Conservation (phyloP, 2,888 invertebrate species). For the Acrocera orbiculus region DNA sequence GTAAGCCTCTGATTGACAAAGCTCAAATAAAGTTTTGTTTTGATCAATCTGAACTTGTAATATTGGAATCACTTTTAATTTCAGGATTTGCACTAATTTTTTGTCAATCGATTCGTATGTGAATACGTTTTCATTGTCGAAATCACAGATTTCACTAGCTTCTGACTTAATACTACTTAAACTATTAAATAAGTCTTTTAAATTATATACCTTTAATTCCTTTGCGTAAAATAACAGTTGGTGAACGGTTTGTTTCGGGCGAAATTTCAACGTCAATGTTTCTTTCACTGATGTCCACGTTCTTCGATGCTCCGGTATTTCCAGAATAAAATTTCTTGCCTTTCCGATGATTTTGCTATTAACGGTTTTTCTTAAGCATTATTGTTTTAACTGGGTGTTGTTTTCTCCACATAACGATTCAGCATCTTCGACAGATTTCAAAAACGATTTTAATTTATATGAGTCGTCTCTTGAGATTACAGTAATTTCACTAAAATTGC, state of each 20-base stretch:
- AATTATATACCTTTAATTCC: slow-evolving; percentile 4
- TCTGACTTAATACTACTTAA: slow-evolving; percentile 4
- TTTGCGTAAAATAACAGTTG: slow-evolving; percentile 3
- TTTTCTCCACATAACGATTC: slow-evolving; percentile 1
- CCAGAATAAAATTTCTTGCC: slow-evolving; percentile 4
- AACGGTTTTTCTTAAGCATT: slow-evolving; percentile 4
- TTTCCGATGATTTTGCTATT: slow-evolving; percentile 7
- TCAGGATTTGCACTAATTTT: slow-evolving; percentile 3
- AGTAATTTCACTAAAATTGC: slow-evolving; percentile 3
- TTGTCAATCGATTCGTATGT: slow-evolving; percentile 4
- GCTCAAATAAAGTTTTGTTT: slow-evolving; percentile 3
- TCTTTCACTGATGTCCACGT: slow-evolving; percentile 1
- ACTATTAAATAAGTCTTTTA: slow-evolving; percentile 5
- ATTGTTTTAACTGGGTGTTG: slow-evolving; percentile 1
- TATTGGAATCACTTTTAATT: slow-evolving; percentile 2
- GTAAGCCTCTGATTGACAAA: slow-evolving; percentile 2
- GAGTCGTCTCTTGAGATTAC: slow-evolving; percentile 2
- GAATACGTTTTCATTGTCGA: slow-evolving; percentile 2
- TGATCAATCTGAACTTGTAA: slow-evolving; percentile 3
- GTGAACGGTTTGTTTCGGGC: slow-evolving; percentile 3
- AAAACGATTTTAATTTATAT: slow-evolving; percentile 3
- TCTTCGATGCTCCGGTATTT: slow-evolving; percentile 4
- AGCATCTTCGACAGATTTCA: not conserved
- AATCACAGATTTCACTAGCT: slow-evolving; percentile 4
- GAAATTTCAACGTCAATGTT: not conserved